Conservation (phyloP, 2,113 vertebrate species). For the Brachypteracias leptosomus region DNA sequence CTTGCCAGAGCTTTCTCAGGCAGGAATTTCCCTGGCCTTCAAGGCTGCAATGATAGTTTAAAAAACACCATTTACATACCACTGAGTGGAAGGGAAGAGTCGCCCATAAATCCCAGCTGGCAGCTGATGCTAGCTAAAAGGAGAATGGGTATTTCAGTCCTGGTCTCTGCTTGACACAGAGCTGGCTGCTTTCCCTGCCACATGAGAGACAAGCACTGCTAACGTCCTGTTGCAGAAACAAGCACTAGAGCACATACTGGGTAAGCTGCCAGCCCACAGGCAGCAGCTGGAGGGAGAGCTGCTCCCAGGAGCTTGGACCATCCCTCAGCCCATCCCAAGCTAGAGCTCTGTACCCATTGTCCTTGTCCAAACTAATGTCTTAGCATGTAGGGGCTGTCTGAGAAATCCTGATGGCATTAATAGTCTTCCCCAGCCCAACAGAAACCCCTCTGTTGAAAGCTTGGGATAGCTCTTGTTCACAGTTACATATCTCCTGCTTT, state of each 20-base stretch:
- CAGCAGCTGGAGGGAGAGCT: background rate
- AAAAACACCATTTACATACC: background rate
- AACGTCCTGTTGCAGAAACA: background rate
- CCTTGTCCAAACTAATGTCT: background rate
- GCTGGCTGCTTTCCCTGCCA: background rate
- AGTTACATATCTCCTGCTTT: background rate
- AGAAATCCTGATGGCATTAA: background rate
- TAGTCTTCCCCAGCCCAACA: background rate
- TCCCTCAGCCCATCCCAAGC: background rate
- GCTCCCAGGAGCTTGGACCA: background rate
- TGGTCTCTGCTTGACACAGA: background rate
- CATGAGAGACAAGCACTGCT: background rate
- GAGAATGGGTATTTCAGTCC: background rate
- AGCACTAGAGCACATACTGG: background rate
- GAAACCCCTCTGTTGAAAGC: background rate
- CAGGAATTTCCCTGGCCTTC: background rate
- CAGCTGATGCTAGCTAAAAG: background rate
- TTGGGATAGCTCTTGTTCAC: background rate
- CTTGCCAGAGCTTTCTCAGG: background rate
- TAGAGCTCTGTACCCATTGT: background rate
- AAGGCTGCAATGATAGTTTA: background rate
- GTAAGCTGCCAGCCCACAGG: background rate
- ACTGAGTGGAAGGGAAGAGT: background rate
- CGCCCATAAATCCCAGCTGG: background rate
- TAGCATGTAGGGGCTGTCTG: background rate